Evolutionary conservation across 2,888 invertebrate species (phyloP).

Genomic region (Orthonevra nobilis): DNA sequence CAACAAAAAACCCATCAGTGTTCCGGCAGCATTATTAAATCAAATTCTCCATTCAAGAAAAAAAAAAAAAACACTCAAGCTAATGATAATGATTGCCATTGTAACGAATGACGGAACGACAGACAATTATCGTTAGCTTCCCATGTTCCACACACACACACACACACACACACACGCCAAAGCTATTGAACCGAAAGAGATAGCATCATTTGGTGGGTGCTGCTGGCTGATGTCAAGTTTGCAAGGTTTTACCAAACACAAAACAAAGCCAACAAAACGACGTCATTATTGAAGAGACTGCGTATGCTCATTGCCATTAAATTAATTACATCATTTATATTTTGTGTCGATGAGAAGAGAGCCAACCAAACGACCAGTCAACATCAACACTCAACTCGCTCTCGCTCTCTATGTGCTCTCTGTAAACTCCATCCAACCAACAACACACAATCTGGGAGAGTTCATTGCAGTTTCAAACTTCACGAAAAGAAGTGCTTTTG

Average conservation of each 20-base stretch:
- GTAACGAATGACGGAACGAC: constrained; percentile 45
- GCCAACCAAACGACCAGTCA: constrained; percentile 21
- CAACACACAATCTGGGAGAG: constrained; percentile 52
- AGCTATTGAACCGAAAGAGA: constrained; percentile 34
- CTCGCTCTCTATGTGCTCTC: constrained; percentile 29
- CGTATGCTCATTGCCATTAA: constrained; percentile 72
- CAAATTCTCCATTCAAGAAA: constrained; percentile 15
- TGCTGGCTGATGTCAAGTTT: constrained; percentile 42
- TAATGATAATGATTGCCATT: constrained; percentile 57
- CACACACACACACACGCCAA: too few species aligned
- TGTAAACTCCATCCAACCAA: constrained; percentile 63
- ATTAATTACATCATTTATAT: constrained; percentile 74
- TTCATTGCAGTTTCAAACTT: constrained; percentile 69
- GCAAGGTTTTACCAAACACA: constrained; percentile 50
- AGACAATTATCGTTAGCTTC: constrained; percentile 61
- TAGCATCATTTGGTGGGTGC: constrained; percentile 31
- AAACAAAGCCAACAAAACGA: too few species aligned
- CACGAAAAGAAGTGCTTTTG: constrained; percentile 64
- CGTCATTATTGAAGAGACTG: constrained; percentile 67
- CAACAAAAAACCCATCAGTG: constrained; percentile 51
- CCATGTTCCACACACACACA: constrained; percentile 42
- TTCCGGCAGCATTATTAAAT: constrained; percentile 47
- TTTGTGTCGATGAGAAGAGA: constrained; percentile 60
- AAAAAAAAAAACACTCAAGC: constrained; percentile 32
- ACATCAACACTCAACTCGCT: background rate